A percentile compares a stretch with the other conserved stretches of the same genome.
These are phyloP conservation scores for Mionectes macconnelli DNA, from an alignment of 2,113 vertebrate species.

Conservation along the genomic window DNA sequence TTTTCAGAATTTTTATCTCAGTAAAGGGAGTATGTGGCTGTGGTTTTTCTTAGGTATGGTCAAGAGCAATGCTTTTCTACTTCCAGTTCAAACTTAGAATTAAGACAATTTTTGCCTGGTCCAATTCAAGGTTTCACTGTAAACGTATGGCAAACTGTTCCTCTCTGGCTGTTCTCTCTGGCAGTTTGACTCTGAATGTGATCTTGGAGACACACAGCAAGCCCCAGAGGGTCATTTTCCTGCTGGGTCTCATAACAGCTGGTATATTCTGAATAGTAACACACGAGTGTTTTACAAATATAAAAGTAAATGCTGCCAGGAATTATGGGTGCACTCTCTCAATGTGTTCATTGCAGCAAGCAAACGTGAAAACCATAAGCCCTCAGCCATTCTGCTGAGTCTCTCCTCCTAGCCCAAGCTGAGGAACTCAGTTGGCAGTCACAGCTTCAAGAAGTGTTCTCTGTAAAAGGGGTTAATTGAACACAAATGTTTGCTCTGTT, in stretches of 20 bases:
- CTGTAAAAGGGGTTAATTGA: not conserved
- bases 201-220: not conserved
- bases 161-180: not conserved
- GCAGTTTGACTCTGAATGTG: not conserved
- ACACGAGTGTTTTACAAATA: not conserved
- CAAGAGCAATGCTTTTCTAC: not conserved
- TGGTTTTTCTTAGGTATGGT: not conserved
- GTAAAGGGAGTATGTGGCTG: not conserved
- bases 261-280: conserved; percentile 5
- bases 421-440: not conserved
- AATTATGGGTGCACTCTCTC: not conserved
- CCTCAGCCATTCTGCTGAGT: not conserved
- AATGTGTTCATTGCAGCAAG: not conserved
- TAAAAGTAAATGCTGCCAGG: not conserved
- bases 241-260: conserved; percentile 24
- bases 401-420: not conserved
- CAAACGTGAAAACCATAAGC: not conserved
- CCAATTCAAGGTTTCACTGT: not conserved
- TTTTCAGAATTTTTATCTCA: not conserved
- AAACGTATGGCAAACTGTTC: not conserved
- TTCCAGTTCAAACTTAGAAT: not conserved
- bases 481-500: not conserved
- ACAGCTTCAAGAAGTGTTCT: not conserved
- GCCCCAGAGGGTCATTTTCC: not conserved
- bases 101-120: not conserved